Percentiles rank a stretch among this genome's conserved stretches.
Evolutionary conservation across 23 tunicate species (phyloP).

Genomic region (Diplosoma virens): DNA sequence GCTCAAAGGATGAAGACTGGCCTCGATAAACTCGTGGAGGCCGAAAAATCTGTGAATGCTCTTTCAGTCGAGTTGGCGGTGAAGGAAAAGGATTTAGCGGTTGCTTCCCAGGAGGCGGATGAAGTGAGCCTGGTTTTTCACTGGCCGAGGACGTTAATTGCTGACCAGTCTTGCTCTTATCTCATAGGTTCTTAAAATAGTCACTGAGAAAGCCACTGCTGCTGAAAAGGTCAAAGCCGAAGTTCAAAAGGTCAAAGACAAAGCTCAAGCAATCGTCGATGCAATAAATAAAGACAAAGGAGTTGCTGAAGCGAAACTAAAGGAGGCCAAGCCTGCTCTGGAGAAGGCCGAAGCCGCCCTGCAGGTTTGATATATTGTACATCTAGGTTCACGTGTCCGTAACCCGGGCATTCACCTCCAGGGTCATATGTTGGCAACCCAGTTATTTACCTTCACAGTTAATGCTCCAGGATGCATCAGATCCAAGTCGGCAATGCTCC

Average conservation of each 20-base stretch:
- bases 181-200: constrained; percentile 80
- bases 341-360: constrained; percentile 66
- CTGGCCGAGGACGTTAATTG: too few relatives aligned
- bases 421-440: too few relatives aligned
- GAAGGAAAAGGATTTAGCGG: constrained; percentile 79
- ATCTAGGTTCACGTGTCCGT: too few relatives aligned
- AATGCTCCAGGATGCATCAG: too few relatives aligned
- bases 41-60: constrained; percentile 69
- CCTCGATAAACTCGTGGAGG: constrained; percentile 70
- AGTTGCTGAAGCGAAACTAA: constrained; percentile 72
- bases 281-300: constrained; percentile 71
- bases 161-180: too few relatives aligned
- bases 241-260: constrained; percentile 73
- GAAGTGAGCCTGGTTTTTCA: constrained; percentile 23
- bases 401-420: too few relatives aligned
- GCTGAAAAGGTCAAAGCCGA: constrained; percentile 74
- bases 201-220: constrained; percentile 63
- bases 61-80: constrained; percentile 55
- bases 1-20: constrained; percentile 77
- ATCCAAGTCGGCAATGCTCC: too few relatives aligned
- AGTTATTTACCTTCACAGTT: too few relatives aligned
- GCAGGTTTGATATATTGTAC: too few relatives aligned
- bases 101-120: constrained; percentile 75
- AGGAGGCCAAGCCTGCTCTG: constrained; percentile 75
- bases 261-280: constrained; percentile 77